Base-by-base conservation (phyloP, 2,113 vertebrate genomes). In the Potamarius usumacintae region DNA sequence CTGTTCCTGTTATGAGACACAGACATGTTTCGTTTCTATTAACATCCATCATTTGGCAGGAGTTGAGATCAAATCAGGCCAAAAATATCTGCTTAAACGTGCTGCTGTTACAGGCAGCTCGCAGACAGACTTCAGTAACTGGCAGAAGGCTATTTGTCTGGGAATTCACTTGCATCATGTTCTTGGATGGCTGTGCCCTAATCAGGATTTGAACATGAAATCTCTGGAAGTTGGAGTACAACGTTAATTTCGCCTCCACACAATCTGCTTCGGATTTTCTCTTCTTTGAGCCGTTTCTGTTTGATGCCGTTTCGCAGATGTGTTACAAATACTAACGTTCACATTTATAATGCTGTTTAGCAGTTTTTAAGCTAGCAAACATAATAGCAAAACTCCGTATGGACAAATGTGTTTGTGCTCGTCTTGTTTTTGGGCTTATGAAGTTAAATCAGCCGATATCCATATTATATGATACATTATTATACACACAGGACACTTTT, bases 1-100 rank as follows among this genome's bases (percentile, higher is more conserved):
- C 98, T 65, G 98, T 97, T 92, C 97, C 98, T 99, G 94, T 82
- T 62, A 58, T 58, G 4, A 81, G 52, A 4, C 71, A 91, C 90
- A 25, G 71, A 71, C 85, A 74, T 53, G 15, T 50, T 86, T 18
- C 5, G 27, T 20, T 80, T 81, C 7, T 2, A 27, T 53, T 53
- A 42, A 42, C 42, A 42, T 4, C 42, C 42, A 42, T 42, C 3
- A 42, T 42, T 42, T 42, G 42, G 42, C 42, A 42, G 42, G 3
- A 42, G 4, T 42, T 4, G 4, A 42, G 42, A 42, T 42, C 42
- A 4, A 42, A 42, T 4, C 12, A 77, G 20, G 4, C 7, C n/a
- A 57, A 15, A 27, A 27, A 57, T 14, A 79, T 30, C 15, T 57
- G 22, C 14, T 57, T 18, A 79, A 79, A 55, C 27, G 6, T 22